phyloP scores from a whole-genome alignment of 2,888 invertebrate genomes.

The Caenorhabditis japonica region DNA sequence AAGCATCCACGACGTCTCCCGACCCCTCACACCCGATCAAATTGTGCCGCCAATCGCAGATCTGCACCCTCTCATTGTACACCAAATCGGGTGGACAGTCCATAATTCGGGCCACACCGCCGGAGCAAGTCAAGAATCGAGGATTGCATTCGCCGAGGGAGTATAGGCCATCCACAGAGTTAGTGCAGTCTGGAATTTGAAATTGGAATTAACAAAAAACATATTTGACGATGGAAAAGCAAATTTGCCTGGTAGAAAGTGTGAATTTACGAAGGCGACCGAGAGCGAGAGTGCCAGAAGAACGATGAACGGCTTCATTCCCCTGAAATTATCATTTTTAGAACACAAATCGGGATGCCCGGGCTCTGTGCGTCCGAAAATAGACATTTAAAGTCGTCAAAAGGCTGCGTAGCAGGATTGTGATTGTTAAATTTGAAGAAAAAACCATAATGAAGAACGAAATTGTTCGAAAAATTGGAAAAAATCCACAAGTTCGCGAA shows the following conservation, averaged over 20 bases:
- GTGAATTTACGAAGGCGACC: constrained; percentile 15
- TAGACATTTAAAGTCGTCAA: no score
- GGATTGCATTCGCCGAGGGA: constrained; percentile 38
- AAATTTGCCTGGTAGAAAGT: constrained; percentile 26
- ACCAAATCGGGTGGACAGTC: constrained; percentile 47
- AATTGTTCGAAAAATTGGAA: no score
- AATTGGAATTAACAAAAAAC: background rate
- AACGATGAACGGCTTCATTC: constrained; percentile 33
- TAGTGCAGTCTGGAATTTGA: constrained; percentile 35
- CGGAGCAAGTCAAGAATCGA: constrained; percentile 49
- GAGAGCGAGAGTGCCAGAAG: constrained; percentile 15
- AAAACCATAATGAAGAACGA: no score
- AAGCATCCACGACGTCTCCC: constrained; percentile 30
- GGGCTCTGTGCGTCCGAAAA: no score
- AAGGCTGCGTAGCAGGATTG: no score
- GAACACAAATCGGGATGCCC: no score
- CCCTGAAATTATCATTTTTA: no score
- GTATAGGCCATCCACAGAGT: constrained; percentile 43
- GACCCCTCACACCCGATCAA: constrained; percentile 37
- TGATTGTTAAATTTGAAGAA: no score
- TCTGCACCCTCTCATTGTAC: constrained; percentile 28
- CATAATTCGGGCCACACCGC: constrained; percentile 50
- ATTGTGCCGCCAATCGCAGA: constrained; percentile 48
- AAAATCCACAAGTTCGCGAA: no score
- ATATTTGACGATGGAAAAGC: background rate